Conservation (phyloP, 1,140 invertebrate species). For the Trichomalopsis sarcophagae region DNA sequence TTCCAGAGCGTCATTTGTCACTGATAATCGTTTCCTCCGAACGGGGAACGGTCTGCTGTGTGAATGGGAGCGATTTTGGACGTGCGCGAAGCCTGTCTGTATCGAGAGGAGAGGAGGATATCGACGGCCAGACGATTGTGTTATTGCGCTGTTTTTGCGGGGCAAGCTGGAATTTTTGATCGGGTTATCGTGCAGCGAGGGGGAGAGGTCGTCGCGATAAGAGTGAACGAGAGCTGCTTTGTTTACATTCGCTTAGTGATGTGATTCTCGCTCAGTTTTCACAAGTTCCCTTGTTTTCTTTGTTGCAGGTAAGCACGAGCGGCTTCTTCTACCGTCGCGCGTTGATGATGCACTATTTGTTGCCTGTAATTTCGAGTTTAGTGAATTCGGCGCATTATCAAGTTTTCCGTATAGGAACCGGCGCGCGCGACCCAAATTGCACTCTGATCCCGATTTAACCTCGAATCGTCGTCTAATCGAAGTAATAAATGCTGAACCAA, state of each 20-base stretch:
- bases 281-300: background rate
- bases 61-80: background rate
- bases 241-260: background rate
- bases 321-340: background rate
- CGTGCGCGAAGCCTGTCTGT: background rate
- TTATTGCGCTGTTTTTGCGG: too few relatives aligned
- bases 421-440: too few relatives aligned
- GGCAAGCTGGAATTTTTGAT: too few relatives aligned
- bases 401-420: background rate
- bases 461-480: too few relatives aligned
- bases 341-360: too few relatives aligned
- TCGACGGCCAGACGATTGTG: too few relatives aligned
- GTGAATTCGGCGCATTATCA: background rate
- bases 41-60: background rate
- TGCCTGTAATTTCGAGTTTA: background rate
- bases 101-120: too few relatives aligned
- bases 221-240: background rate
- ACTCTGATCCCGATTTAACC: too few relatives aligned
- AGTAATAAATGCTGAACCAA: too few relatives aligned
- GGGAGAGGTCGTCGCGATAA: too few relatives aligned
- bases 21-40: constrained; percentile 22
- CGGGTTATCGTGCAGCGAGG: too few relatives aligned
- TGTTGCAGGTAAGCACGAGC: constrained; percentile 1
- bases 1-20: constrained; percentile 21
- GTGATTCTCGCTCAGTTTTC: background rate